These are phyloP conservation scores for Podilymbus podiceps DNA, from an alignment of 2,113 vertebrate genomes.

Conservation along the genomic window DNA sequence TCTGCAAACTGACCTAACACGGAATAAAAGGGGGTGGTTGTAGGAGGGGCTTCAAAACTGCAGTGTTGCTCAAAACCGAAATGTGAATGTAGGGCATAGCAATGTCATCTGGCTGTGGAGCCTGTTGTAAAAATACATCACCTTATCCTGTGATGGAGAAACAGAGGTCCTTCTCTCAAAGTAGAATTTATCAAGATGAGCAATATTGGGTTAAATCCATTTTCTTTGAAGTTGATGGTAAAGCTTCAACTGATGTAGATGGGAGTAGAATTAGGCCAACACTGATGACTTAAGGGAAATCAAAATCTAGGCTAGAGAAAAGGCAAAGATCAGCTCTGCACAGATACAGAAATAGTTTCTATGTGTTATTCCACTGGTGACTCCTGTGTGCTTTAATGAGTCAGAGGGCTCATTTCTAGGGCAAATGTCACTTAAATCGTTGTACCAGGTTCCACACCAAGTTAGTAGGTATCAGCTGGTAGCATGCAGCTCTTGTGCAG, in stretches of 20 bases:
- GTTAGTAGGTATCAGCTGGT: background rate
- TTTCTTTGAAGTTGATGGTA: constrained; percentile 32
- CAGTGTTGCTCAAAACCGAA: background rate
- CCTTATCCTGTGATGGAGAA: background rate
- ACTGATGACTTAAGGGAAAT: constrained; percentile 49
- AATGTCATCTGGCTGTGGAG: constrained; percentile 28
- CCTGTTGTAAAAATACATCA: constrained; percentile 5
- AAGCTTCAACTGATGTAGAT: constrained; percentile 32
- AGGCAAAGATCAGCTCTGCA: constrained; percentile 45
- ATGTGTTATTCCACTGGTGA: background rate
- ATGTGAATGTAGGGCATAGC: background rate
- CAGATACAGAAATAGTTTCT: constrained; percentile 38
- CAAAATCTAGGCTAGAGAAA: constrained; percentile 57
- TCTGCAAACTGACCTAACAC: background rate
- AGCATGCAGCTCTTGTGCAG: background rate
- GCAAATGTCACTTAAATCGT: background rate
- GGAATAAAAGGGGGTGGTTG: background rate
- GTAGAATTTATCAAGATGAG: constrained; percentile 6
- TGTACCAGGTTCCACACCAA: no score
- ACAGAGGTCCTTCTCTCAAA: background rate
- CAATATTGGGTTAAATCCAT: constrained; percentile 15
- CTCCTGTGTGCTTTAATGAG: background rate
- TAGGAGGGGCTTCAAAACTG: background rate
- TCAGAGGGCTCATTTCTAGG: background rate
- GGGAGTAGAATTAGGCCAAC: constrained; percentile 28